Base-by-base conservation (phyloP, 2,113 vertebrate species). In the Leptobrachium leishanense region DNA sequence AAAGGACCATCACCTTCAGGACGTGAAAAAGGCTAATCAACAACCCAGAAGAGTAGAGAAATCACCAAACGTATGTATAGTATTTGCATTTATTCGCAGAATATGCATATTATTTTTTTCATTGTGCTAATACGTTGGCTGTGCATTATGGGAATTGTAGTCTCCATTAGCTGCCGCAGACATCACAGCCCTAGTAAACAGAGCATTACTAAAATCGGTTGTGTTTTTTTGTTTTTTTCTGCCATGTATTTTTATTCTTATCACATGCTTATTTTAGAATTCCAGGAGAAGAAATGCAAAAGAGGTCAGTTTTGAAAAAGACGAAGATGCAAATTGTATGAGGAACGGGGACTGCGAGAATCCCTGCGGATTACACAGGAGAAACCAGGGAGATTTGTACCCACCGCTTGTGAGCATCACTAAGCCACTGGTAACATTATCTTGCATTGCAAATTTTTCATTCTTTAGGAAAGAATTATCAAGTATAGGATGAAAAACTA, bases 391-490 rank as follows among this genome's bases (percentile, higher is more conserved):
- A 2, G 64, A 54, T 75, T 54, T 40, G 5, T 53, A 9, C 44
- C 7, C 44, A 10, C 59, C 66, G 5, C 2, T 5, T 39, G 11
- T 54, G 9, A 54, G 46, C 50, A 55, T 68, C 20, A 9, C 39
- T 15, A 20, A 67, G 55, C 74, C 74, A 41, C 54, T 7, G 64
- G 74, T 67, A 76, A 68, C 41, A 0, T 31, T 72, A 55, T 9
- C 62, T 5, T 64, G 62, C 62, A 64, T 39, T 64, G 62, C 20
- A 64, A 39, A 88, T 39, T 1, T 5, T 46, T n/a, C n/a, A n/a
- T n/a, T n/a, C n/a, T n/a, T n/a, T n/a, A n/a, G n/a, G n/a, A n/a
- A n/a, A n/a, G n/a, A n/a, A n/a, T n/a, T n/a, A n/a, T n/a, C n/a
- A n/a, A n/a, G n/a, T n/a, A n/a, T n/a, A 46, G 44, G 8, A 46